Evolutionary conservation across 1,140 invertebrate species (phyloP), one percentile per base, ranked within the genome.

Genomic region (Pseudoatta argentina): DNA sequence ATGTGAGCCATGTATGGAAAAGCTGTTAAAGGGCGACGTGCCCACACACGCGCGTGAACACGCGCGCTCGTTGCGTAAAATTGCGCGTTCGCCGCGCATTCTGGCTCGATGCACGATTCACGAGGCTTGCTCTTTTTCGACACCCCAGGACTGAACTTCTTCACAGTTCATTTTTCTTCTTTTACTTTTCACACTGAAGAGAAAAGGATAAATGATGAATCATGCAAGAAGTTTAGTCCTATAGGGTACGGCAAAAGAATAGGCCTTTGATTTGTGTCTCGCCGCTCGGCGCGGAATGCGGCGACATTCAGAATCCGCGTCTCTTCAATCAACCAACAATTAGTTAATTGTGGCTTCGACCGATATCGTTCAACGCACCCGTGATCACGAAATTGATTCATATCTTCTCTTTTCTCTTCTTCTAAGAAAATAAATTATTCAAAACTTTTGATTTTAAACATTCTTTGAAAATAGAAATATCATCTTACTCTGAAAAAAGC

Each of bases 311-410:
- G 7, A 8, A 51, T 14, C 14, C 21, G 7, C 14, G 24, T n/a
- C n/a, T 78, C 27, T 44, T 72, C 16, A 53, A 72, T 72, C 21
- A 24, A 61, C 39, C n/a, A 10, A 24, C n/a, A 10, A 59, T 76
- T 39, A 44, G 55, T 76, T 27, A 18, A 71, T 71, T 21, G 4
- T 76, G 55, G 59, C 14, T 76, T 76, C 0, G 8, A 44, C 14
- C 14, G 12, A 59, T 0, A 16, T 4, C n/a, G n/a, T 71, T 51
- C 3, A 7, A 24, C 14, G 39, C 39, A 6, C 14, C 6, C 14
- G 10, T 55, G 12, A 21, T 2, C 7, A 57, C 30, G 30, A 76
- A 76, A 76, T 27, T 59, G 21, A 53, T n/a, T 55, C 2, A 27
- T 8, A 10, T 76, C n/a, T 67, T 44, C 4, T 67, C 10, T 67